Base-by-base conservation (phyloP, 2,888 invertebrate genomes). In the Lithophane socia region DNA sequence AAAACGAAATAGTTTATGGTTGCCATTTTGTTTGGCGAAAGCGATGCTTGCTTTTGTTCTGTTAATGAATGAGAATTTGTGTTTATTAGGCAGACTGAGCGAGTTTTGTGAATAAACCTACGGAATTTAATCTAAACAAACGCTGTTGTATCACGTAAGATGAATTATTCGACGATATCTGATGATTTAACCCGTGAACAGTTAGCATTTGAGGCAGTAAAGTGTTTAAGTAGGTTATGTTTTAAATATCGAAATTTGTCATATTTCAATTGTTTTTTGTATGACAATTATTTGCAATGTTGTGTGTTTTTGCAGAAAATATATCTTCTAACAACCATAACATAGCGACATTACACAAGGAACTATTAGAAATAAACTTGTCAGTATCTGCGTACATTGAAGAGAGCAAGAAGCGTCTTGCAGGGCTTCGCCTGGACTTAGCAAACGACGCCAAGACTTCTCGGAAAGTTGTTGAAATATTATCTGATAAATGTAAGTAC, bases 111-210 rank as follows among this genome's bases (percentile, higher is more conserved):
- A 74, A 78, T 86, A 85, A 88, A 86, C 89, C 88, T 85, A 78
- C 90, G 86, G 88, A 93, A 92, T 92, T 87, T 87, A 80, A 86
- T 88, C 67, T 81, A 84, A 80, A 77, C 75, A 80, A 81, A 88
- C 89, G 89, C 84, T 87, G 83, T 82, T n/a, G 54, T 79, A 79
- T 81, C 65, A 87, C 90, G 90, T 95, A 96, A 95, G 91, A 96
- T 96, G 96, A 95, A 96, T 96, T 96, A 96, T 96, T 96, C 96
- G 88, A 92, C 92, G 92, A 90, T 92, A 90, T 94, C 92, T 89
- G 94, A 95, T 82, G 95, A 96, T 92, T 90, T 94, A 85, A 92
- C 92, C 88, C 93, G 94, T 87, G 95, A 96, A 90, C 90, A 94
- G 89, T 93, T 95, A 87, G 94, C 95, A 85, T 92, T 90, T 83